Evolutionary conservation across 1,140 invertebrate species (phyloP).

Genomic region (Maconellicoccus hirsutus): DNA sequence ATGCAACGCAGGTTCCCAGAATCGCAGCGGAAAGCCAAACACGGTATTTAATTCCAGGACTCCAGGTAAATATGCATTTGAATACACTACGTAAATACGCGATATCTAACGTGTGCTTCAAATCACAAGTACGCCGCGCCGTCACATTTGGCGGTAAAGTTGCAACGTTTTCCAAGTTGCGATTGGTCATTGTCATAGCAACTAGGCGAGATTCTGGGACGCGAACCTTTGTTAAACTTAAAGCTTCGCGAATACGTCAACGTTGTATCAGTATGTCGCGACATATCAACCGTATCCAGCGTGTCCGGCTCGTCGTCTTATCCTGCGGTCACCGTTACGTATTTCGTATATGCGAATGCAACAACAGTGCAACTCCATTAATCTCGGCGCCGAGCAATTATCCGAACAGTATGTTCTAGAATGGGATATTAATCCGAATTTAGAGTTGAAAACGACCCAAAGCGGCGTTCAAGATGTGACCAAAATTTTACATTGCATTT

Average conservation of each 20-base stretch:
- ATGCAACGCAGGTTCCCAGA: no score
- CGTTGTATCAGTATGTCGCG: background rate
- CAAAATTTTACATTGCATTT: background rate
- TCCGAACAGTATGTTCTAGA: background rate
- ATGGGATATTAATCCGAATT: slow-evolving; percentile 4
- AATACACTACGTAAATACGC: no score
- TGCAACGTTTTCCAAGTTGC: background rate
- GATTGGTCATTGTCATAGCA: background rate
- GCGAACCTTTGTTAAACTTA: background rate
- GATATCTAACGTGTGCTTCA: no score
- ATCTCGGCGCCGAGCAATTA: background rate
- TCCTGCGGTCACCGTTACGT: background rate
- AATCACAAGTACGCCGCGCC: no score
- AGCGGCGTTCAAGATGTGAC: background rate
- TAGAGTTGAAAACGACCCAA: background rate
- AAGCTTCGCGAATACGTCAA: background rate
- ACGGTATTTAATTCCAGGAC: no score
- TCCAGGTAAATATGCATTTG: no score
- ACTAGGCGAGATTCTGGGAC: background rate
- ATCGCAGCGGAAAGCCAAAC: no score
- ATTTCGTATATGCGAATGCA: background rate
- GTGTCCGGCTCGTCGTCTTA: background rate
- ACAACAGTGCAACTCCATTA: background rate
- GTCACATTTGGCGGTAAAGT: slow-evolving; percentile 2
- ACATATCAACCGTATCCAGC: background rate